Percentiles rank a stretch among this genome's conserved stretches.
These are phyloP conservation scores for Sepiola atlantica DNA, from an alignment of 2,888 invertebrate species.

Conservation along the genomic window DNA sequence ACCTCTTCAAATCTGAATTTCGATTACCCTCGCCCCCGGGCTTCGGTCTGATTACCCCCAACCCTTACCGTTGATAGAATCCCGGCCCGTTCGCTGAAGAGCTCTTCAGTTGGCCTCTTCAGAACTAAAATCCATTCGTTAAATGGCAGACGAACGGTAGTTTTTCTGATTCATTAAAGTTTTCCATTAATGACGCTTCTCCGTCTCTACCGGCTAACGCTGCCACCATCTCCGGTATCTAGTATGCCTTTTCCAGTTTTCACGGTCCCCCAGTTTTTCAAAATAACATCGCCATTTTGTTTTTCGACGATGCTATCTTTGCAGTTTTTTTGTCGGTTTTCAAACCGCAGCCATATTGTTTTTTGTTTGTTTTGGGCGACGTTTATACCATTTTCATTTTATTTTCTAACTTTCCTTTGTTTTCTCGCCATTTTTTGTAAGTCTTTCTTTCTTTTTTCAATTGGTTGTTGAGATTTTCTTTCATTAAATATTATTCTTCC, in stretches of 20 bases:
- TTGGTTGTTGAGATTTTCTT: not conserved
- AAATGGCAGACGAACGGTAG: constrained; percentile 32
- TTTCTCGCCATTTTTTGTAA: not conserved
- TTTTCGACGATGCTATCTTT: not conserved
- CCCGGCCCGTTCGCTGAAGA: constrained; percentile 9
- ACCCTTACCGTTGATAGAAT: not conserved
- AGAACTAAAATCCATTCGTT: constrained; percentile 32
- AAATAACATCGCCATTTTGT: not conserved
- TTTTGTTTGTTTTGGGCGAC: not conserved
- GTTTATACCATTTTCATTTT: too few relatives aligned
- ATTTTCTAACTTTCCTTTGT: not conserved
- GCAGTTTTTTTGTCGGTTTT: not conserved
- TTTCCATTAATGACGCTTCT: constrained; percentile 1
- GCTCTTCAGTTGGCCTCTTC: not conserved
- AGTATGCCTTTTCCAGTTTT: constrained; percentile 24
- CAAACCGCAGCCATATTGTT: not conserved
- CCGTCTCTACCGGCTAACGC: not conserved
- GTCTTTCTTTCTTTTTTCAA: not conserved
- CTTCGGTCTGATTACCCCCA: not conserved
- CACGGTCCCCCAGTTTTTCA: constrained; percentile 23
- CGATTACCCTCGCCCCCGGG: not conserved
- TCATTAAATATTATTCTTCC: not conserved
- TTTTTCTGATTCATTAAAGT: constrained; percentile 32
- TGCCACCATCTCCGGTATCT: not conserved
- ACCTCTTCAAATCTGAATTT: constrained; percentile 4